phyloP scores from a whole-genome alignment of 2,888 invertebrate genomes.

The Ornithoptera alexandrae region DNA sequence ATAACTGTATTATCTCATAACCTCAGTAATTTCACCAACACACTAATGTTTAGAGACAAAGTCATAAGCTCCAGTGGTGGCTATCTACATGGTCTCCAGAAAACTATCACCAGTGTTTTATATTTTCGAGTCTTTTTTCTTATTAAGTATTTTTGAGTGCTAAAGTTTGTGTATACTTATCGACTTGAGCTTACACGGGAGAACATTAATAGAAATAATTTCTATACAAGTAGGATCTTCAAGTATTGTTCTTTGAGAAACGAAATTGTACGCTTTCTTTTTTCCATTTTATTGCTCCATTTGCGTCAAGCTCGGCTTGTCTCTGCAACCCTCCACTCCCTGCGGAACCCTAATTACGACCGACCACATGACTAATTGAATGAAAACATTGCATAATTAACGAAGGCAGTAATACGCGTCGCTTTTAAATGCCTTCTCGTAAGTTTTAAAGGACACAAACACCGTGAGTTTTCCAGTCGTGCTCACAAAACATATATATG shows the following conservation, averaged over 20 bases:
- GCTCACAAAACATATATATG: background rate
- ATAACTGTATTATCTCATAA: too few species aligned
- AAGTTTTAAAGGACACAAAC: slow-evolving; percentile 3
- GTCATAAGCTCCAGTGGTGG: too few species aligned
- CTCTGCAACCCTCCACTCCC: slow-evolving; percentile 51
- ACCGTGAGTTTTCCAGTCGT: background rate
- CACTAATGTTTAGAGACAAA: too few species aligned
- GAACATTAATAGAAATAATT: slow-evolving; percentile 48
- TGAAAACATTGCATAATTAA: slow-evolving; percentile 75
- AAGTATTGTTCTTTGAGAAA: slow-evolving; percentile 56
- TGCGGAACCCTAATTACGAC: slow-evolving; percentile 64
- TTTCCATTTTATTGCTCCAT: slow-evolving; percentile 60
- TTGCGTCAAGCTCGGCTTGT: slow-evolving; percentile 56
- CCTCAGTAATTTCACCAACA: too few species aligned
- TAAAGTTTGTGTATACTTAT: background rate
- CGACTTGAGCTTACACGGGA: background rate
- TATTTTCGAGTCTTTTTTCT: too few species aligned
- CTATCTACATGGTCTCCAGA: too few species aligned
- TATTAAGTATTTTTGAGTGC: too few species aligned
- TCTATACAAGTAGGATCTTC: slow-evolving; percentile 31
- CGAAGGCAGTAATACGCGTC: slow-evolving; percentile 41
- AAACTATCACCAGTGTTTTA: too few species aligned
- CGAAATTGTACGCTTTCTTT: slow-evolving; percentile 44
- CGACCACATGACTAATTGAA: slow-evolving; percentile 70
- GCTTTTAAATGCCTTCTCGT: slow-evolving; percentile 26